Evolutionary conservation across 2,888 invertebrate species (phyloP), one percentile per base, ranked within the genome.

Genomic region (Calameuta pallipes): DNA sequence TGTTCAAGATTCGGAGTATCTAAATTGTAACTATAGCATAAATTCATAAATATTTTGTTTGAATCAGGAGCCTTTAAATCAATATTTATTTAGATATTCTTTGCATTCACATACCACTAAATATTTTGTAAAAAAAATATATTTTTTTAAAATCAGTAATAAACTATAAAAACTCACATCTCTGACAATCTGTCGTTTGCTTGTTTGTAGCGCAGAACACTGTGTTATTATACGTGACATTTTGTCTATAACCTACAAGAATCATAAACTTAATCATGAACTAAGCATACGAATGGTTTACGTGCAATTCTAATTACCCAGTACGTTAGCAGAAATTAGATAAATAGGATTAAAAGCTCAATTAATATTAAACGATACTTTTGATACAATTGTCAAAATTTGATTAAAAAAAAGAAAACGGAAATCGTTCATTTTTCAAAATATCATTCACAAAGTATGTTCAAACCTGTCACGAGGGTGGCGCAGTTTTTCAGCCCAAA

Each of bases 381-480:
- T 56, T 23, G 23, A 56, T 23, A 23, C 23, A 56, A 56, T 56
- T 56, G 56, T 56, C 23, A 56, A 23, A 23, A 9, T 23, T 56
- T 56, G 2, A 23, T 56, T 23, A 15, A 56, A 23, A 56, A 56
- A 56, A 56, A 23, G 23, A 9, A 56, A 56, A 23, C 23, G 56
- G 2, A 56, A 56, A 56, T 56, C 23, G 23, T 9, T 56, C 9
- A 56, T 56, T 9, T 56, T 56, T 56, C 23, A 23, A 23, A 56
- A 56, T 9, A 56, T 23, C 9, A 56, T 56, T 56, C 56, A 56
- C 56, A 56, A 36, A 74, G 74, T 74, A 74, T 33, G 69, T 74
- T 34, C 30, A 74, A 73, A 74, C 75, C 76, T 80, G 84, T 83
- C 85, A 80, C 85, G 82, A 85, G 84, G 83, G 85, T 82, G 86